phyloP scores from a whole-genome alignment of 1,140 invertebrate species.

The Diorhabda sublineata region DNA sequence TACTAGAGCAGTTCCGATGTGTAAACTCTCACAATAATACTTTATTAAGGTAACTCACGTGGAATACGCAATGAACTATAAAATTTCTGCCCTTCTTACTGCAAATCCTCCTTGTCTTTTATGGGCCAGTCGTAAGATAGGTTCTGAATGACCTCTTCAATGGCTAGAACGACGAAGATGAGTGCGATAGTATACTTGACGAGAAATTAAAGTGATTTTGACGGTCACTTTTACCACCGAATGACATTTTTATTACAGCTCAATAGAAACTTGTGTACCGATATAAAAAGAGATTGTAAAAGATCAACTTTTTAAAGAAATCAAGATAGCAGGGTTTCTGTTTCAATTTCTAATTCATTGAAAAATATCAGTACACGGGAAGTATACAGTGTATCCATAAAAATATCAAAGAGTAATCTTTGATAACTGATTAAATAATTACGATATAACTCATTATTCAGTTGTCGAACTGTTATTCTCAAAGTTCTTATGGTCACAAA shows the following conservation, averaged over 20 bases:
- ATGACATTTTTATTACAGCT: constrained; percentile 1
- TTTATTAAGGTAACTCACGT: not conserved
- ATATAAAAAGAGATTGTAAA: not conserved
- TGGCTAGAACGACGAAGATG: not conserved
- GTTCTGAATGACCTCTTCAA: not conserved
- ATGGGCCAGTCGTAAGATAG: constrained; percentile 1
- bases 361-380: no score
- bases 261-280: not conserved
- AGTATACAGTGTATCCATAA: no score
- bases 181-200: not conserved
- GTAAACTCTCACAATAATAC: not conserved
- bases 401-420: no score
- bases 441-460: no score
- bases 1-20: not conserved
- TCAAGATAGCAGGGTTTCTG: no score
- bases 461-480: no score
- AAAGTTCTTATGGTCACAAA: no score
- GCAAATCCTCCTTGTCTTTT: constrained; percentile 1
- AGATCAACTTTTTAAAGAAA: no score
- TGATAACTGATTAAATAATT: no score
- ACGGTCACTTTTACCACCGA: constrained; percentile 1
- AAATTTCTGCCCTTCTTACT: not conserved
- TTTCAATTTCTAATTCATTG: no score
- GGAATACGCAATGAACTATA: constrained; percentile 2
- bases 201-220: not conserved